These are phyloP conservation scores for Camponotus floridanus DNA, from an alignment of 1,140 invertebrate genomes.

Conservation along the genomic window DNA sequence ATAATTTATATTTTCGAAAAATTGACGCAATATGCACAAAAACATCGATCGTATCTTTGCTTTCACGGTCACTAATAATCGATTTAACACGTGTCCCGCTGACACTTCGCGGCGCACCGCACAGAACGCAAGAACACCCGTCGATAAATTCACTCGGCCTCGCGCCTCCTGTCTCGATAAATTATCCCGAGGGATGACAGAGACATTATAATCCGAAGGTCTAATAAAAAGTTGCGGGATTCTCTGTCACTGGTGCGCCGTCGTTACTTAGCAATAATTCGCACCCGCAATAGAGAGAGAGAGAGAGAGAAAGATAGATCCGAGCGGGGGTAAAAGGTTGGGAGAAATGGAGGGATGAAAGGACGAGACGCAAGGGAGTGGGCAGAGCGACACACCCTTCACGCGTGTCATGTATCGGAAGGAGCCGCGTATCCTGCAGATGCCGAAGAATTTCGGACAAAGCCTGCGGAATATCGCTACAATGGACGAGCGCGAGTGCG, in stretches of 20 bases:
- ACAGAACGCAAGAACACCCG: slow-evolving; percentile 66
- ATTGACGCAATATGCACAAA: background rate
- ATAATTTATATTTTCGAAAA: background rate
- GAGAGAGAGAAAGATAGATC: no score
- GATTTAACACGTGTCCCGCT: slow-evolving; percentile 71
- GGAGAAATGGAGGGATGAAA: background rate
- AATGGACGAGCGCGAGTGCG: slow-evolving; percentile 54
- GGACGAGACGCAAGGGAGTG: background rate
- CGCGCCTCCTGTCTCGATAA: slow-evolving; percentile 70
- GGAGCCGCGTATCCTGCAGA: slow-evolving; percentile 35
- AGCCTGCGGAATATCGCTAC: slow-evolving; percentile 61
- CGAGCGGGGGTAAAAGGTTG: background rate
- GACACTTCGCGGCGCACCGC: slow-evolving; percentile 70
- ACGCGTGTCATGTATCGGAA: slow-evolving; percentile 7
- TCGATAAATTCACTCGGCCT: slow-evolving; percentile 74
- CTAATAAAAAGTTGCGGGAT: slow-evolving; percentile 71
- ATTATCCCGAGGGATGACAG: slow-evolving; percentile 77
- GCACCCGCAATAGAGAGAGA: slow-evolving; percentile 49
- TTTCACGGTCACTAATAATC: slow-evolving; percentile 47
- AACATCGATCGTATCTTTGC: slow-evolving; percentile 29
- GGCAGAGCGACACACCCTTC: background rate
- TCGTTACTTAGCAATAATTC: slow-evolving; percentile 75
- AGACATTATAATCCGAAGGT: slow-evolving; percentile 78
- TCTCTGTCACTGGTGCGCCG: slow-evolving; percentile 23
- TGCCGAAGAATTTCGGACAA: slow-evolving; percentile 67